Conservation (phyloP, 2,113 vertebrate species). For the Rhinopomastus cyanomelas region DNA sequence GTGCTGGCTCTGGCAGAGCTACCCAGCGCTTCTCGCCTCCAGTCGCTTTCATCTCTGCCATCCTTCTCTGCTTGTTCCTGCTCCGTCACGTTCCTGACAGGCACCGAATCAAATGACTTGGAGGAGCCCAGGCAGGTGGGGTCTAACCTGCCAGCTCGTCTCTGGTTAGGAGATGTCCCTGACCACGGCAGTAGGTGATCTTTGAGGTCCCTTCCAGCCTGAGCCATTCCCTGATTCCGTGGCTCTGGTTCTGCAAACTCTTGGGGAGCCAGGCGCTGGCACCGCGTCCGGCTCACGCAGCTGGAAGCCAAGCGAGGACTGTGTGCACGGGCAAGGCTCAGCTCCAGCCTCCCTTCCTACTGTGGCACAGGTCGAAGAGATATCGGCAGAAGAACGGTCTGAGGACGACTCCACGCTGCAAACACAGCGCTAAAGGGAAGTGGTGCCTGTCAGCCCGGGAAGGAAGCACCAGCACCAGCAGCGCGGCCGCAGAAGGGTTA, state of each 20-base stretch:
- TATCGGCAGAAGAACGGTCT: background rate
- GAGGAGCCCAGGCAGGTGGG: background rate
- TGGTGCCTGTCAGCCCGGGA: background rate
- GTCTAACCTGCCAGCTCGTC: too few species aligned
- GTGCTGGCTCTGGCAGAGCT: background rate
- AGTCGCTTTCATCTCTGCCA: background rate
- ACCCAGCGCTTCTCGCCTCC: background rate
- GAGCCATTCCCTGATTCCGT: too few species aligned
- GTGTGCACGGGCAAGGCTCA: background rate
- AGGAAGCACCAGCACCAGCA: fast-evolving
- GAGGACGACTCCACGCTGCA: background rate
- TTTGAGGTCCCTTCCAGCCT: too few species aligned
- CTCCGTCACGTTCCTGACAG: background rate
- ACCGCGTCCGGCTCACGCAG: background rate
- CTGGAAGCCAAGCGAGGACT: background rate
- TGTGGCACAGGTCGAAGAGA: background rate
- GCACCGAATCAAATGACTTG: background rate
- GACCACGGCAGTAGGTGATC: too few species aligned
- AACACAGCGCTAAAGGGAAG: background rate
- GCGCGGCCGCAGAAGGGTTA: background rate
- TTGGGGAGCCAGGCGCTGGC: background rate
- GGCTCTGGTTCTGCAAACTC: background rate
- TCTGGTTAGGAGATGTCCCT: too few species aligned
- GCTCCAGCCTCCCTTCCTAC: background rate
- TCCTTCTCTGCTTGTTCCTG: background rate